These are phyloP conservation scores for Trichogramma dendrolimi DNA, from an alignment of 2,888 invertebrate genomes.

Conservation along the genomic window DNA sequence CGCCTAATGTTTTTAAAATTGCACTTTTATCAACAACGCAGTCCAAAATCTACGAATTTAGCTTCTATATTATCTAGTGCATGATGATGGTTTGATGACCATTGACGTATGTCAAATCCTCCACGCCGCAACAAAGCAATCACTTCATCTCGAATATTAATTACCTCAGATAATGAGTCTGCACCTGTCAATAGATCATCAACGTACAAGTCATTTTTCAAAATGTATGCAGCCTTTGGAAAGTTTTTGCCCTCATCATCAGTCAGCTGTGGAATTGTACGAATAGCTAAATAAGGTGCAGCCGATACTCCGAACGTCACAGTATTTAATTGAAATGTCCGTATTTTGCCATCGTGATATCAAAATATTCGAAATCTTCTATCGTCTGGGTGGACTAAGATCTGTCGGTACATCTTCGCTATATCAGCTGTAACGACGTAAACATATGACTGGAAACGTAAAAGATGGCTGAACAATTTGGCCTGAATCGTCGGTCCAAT, in stretches of 20 bases:
- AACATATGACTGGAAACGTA: conserved; percentile 10
- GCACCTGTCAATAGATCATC: conserved; percentile 36
- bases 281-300: conserved; percentile 32
- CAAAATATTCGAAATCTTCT: conserved; percentile 21
- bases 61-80: conserved; percentile 5
- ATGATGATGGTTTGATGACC: conserved; percentile 28
- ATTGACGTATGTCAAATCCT: conserved; percentile 28
- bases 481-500: conserved; percentile 11
- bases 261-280: conserved; percentile 32
- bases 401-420: conserved; percentile 30
- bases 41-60: conserved; percentile 12
- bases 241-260: conserved; percentile 2
- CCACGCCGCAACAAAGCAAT: not conserved
- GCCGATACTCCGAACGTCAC: conserved; percentile 11
- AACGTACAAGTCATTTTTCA: conserved; percentile 34
- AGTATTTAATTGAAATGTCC: conserved; percentile 5
- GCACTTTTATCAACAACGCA: conserved; percentile 7
- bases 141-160: conserved; percentile 9
- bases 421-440: conserved; percentile 22
- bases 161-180: conserved; percentile 25
- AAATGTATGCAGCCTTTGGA: conserved; percentile 26
- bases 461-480: not conserved
- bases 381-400: conserved; percentile 25
- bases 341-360: conserved; percentile 9
- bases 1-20: conserved; percentile 14